phyloP scores from a whole-genome alignment of 2,113 vertebrate genomes.

The Ciconia stormi region DNA sequence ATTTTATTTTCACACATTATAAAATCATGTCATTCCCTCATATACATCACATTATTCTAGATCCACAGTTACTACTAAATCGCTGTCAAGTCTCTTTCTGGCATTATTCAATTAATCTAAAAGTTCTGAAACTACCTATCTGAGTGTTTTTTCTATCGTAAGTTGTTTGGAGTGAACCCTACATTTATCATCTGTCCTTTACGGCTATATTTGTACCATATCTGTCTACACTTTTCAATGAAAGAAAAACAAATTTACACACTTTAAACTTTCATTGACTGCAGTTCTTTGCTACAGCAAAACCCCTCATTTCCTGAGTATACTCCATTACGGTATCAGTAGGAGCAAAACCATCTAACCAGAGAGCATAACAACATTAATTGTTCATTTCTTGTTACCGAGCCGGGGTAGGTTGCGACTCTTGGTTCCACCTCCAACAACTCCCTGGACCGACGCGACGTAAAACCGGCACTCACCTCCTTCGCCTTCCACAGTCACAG shows the following conservation, averaged over 20 bases:
- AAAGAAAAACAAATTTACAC: background rate
- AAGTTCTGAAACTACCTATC: background rate
- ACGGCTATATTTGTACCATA: background rate
- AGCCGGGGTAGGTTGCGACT: background rate
- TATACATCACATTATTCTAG: background rate
- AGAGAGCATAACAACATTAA: background rate
- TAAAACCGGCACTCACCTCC: slow-evolving; percentile 50
- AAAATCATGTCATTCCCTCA: background rate
- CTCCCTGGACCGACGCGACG: background rate
- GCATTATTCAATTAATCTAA: background rate
- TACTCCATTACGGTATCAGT: background rate
- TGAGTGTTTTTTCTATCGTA: accelerated
- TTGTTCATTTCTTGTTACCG: background rate
- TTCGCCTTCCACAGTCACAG: slow-evolving; percentile 32
- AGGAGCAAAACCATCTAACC: background rate
- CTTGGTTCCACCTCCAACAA: background rate
- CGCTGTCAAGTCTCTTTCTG: background rate
- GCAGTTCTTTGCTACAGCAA: background rate
- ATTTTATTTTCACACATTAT: background rate
- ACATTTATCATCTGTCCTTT: background rate
- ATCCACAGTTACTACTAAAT: background rate
- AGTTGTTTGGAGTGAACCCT: background rate
- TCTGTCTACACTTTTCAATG: background rate
- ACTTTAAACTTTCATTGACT: background rate
- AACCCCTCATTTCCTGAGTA: slow-evolving; percentile 1